Evolutionary conservation across 1,140 invertebrate genomes (phyloP).

Genomic region (Cherax destructor): DNA sequence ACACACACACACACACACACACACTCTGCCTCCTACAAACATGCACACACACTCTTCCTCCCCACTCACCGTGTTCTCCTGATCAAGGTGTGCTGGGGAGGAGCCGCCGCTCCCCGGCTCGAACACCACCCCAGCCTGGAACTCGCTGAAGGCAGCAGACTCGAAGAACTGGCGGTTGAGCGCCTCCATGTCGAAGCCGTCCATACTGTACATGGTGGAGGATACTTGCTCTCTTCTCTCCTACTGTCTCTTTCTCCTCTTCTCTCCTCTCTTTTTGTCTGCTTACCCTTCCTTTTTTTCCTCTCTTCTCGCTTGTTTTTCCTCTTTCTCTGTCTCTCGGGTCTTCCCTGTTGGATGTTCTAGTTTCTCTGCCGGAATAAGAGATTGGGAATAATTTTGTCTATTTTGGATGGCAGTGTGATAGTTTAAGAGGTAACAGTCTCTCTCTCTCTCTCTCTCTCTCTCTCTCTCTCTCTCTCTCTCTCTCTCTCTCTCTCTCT

Average conservation of each 20-base stretch:
- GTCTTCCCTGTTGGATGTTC: neutral
- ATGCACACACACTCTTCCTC: neutral
- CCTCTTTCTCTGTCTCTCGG: neutral
- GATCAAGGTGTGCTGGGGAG: slow-evolving; percentile 60
- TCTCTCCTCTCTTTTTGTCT: neutral
- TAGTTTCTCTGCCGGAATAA: too few relatives aligned
- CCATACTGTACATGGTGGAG: slow-evolving; percentile 67
- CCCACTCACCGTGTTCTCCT: slow-evolving; percentile 49
- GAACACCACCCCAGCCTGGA: slow-evolving; percentile 71
- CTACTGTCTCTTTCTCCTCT: neutral
- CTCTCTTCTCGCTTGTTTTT: neutral
- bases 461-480: too few relatives aligned
- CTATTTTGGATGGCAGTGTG: too few relatives aligned
- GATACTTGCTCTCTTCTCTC: neutral
- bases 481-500: too few relatives aligned
- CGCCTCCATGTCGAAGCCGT: slow-evolving; percentile 70
- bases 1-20: too few relatives aligned
- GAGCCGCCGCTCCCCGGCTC: slow-evolving; percentile 66
- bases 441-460: too few relatives aligned
- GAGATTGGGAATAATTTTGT: too few relatives aligned
- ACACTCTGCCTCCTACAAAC: neutral
- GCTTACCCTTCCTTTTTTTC: neutral
- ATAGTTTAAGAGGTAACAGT: too few relatives aligned
- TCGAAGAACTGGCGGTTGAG: slow-evolving; percentile 71
- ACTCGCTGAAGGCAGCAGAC: slow-evolving; percentile 72